phyloP scores from a whole-genome alignment of 2,113 vertebrate genomes.

The Alces alces region DNA sequence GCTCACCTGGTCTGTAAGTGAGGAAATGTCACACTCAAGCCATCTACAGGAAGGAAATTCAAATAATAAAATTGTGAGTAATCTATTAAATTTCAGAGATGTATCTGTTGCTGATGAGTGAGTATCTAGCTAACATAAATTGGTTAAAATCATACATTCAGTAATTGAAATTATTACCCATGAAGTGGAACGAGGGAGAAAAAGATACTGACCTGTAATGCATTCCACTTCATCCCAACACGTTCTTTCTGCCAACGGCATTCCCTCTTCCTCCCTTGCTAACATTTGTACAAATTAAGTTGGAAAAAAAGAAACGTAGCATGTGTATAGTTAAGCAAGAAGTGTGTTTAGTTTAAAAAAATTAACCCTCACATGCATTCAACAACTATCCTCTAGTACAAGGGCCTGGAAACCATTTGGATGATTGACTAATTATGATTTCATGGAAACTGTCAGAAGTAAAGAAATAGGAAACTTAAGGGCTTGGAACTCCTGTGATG shows the following conservation, averaged over 20 bases:
- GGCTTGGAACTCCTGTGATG: background rate
- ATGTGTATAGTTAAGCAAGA: background rate
- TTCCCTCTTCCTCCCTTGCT: background rate
- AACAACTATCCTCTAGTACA: background rate
- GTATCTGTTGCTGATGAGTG: background rate
- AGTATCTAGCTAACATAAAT: constrained; percentile 32
- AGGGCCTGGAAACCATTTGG: background rate
- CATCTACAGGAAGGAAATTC: background rate
- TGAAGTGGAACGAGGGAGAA: constrained; percentile 15
- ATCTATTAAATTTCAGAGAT: background rate
- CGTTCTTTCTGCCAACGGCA: background rate
- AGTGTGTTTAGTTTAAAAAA: background rate
- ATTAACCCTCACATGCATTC: background rate
- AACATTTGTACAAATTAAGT: background rate
- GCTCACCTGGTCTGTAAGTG: background rate
- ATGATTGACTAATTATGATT: background rate
- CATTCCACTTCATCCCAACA: background rate
- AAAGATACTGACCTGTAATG: background rate
- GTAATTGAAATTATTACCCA: constrained; percentile 34
- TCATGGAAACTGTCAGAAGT: background rate
- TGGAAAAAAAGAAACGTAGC: background rate
- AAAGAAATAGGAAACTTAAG: background rate
- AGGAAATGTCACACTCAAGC: background rate
- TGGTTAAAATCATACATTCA: constrained; percentile 21
- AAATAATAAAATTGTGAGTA: background rate